Evolutionary conservation across 2,113 vertebrate species (phyloP), one percentile per base, ranked within the genome.

Genomic region (rabbit (Oryctolagus cuniculus)): DNA sequence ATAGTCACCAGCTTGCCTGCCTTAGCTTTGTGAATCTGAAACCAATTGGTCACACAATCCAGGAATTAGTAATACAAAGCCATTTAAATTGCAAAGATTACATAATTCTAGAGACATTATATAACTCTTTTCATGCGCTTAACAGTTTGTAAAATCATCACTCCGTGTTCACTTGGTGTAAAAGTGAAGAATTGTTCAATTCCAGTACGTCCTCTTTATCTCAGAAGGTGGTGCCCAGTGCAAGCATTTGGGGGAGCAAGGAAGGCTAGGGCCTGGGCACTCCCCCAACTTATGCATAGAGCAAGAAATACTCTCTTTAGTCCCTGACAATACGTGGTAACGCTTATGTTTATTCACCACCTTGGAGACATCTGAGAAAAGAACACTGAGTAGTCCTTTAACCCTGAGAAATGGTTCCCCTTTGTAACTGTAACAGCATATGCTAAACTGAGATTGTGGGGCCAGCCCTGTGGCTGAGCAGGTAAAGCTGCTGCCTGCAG

Each of bases 1-100:
- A 93, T n/a, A 87, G 25, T 93, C 67, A 85, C n/a, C 58, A 88
- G 81, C 82, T 88, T 94, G 16, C 38, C 49, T 93, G 31, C 49
- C 49, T 79, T 86, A 10, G 34, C 16, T 63, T 84, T 36, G 61
- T 64, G 27, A 90, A 85, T 96, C 72, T 92, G 66, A 94, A 85
- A 90, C 69, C 70, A 79, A 63, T 77, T 90, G 75, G 77, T 77
- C 73, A 67, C 21, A 22, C 72, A 78, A 78, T 63, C 77, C 25
- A 77, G 74, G n/a, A 81, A 63, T 78, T 85, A 66, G 21, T 84
- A 80, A 84, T 58, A 84, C n/a, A 92, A 81, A 84, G 16, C 55
- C 87, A 94, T 24, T 53, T 58, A 87, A 63, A 77, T 67, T 90
- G 31, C 44, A 73, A 70, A 87, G n/a, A 89, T 88, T 85, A 90